These are phyloP conservation scores for Bimastos eiseni DNA, from an alignment of 2,888 invertebrate genomes.

Conservation along the genomic window DNA sequence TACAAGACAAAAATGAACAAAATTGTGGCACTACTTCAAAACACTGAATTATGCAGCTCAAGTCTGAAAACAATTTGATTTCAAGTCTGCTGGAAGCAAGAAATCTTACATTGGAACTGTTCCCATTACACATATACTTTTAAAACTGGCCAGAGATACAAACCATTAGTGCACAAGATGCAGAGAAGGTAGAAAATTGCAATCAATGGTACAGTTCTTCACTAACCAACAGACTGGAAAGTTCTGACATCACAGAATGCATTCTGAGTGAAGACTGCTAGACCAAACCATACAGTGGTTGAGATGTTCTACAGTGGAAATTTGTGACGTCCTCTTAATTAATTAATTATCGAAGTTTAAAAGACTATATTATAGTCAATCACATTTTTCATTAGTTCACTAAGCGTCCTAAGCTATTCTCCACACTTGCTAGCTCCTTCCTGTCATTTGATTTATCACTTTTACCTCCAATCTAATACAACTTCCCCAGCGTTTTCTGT, in stretches of 20 bases:
- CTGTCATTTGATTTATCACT: background rate
- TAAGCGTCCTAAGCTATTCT: background rate
- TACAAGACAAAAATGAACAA: background rate
- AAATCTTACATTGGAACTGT: too few relatives aligned
- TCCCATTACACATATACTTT: background rate
- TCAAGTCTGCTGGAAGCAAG: too few relatives aligned
- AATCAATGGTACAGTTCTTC: background rate
- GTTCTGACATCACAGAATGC: background rate
- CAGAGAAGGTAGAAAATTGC: background rate
- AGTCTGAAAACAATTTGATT: background rate
- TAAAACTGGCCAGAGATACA: background rate
- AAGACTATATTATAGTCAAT: background rate
- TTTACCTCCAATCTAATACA: background rate
- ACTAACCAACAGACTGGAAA: background rate
- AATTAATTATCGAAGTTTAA: too few relatives aligned
- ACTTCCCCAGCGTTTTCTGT: background rate
- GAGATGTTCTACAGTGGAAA: background rate
- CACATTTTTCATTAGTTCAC: background rate
- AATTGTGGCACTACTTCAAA: background rate
- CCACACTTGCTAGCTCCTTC: background rate
- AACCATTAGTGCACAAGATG: background rate
- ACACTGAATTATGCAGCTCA: background rate
- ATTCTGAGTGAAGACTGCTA: background rate
- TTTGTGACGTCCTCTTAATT: too few relatives aligned
- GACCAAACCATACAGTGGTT: background rate